Conservation (phyloP, 2,888 invertebrate genomes). For the Stegana nigrithorax region DNA sequence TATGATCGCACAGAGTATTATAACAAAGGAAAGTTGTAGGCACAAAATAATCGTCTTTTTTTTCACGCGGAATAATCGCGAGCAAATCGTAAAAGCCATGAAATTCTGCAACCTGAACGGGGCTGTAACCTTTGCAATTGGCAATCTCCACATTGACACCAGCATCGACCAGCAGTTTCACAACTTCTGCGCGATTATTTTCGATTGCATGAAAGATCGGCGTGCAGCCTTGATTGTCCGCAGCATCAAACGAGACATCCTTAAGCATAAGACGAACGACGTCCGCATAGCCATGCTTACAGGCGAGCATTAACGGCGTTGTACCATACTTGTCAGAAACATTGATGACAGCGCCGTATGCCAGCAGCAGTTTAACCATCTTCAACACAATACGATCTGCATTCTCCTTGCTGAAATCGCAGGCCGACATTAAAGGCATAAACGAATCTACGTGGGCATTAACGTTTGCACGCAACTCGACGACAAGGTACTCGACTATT, state of each 20-base stretch:
- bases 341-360: conserved; percentile 58
- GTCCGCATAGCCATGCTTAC: conserved; percentile 54
- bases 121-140: conserved; percentile 64
- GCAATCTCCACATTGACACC: conserved; percentile 54
- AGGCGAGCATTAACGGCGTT: conserved; percentile 67
- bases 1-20: conserved; percentile 59
- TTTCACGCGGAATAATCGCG: conserved; percentile 53
- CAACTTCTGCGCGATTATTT: conserved; percentile 60
- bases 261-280: conserved; percentile 55
- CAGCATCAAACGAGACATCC: conserved; percentile 60
- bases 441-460: conserved; percentile 61
- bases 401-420: conserved; percentile 42
- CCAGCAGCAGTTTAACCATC: conserved; percentile 54
- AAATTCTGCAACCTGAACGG: conserved; percentile 62
- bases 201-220: conserved; percentile 67
- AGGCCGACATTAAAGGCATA: conserved; percentile 61
- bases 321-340: conserved; percentile 63
- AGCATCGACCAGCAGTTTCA: conserved; percentile 56
- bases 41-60: conserved; percentile 43
- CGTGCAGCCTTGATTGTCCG: conserved; percentile 64
- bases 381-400: conserved; percentile 37
- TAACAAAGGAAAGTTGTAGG: conserved; percentile 61
- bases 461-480: conserved; percentile 48
- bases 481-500: conserved; percentile 55
- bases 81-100: conserved; percentile 64